Percentiles rank a stretch among this genome's conserved stretches.
phyloP scores from a whole-genome alignment of 2,888 invertebrate genomes.

The Lamellibrachia columna region DNA sequence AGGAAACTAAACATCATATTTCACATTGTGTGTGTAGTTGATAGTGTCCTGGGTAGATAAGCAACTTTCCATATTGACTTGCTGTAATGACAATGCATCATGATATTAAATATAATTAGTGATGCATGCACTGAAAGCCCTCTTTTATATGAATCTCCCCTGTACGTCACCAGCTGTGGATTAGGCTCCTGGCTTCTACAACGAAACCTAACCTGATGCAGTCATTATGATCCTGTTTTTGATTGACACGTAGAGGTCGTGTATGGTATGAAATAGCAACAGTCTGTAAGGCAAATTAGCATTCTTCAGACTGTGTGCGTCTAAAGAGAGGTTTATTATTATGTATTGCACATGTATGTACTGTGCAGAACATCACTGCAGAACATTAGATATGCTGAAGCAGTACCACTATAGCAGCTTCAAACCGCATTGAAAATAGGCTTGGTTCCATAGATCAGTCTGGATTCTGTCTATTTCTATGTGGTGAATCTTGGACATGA shows the following conservation, averaged over 20 bases:
- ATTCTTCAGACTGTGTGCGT: no score
- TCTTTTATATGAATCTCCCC: not conserved
- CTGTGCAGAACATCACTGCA: not conserved
- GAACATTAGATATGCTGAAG: not conserved
- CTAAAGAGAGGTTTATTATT: not conserved
- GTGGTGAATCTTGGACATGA: not conserved
- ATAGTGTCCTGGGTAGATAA: not conserved
- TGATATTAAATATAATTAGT: not conserved
- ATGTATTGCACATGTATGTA: not conserved
- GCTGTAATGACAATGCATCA: not conserved
- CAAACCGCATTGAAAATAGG: not conserved
- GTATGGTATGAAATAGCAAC: no score
- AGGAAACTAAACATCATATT: conserved; percentile 3
- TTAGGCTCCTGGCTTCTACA: not conserved
- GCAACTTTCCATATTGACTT: not conserved
- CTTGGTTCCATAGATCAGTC: not conserved
- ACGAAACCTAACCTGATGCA: not conserved
- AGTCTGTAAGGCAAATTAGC: no score
- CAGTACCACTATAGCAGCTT: not conserved
- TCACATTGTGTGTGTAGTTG: conserved; percentile 7
- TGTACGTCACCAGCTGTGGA: not conserved
- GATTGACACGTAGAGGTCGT: no score
- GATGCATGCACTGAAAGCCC: not conserved
- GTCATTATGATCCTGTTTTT: no score
- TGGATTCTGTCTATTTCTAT: not conserved